Conservation (phyloP, 2,113 vertebrate species). For the Anoura caudifer region DNA sequence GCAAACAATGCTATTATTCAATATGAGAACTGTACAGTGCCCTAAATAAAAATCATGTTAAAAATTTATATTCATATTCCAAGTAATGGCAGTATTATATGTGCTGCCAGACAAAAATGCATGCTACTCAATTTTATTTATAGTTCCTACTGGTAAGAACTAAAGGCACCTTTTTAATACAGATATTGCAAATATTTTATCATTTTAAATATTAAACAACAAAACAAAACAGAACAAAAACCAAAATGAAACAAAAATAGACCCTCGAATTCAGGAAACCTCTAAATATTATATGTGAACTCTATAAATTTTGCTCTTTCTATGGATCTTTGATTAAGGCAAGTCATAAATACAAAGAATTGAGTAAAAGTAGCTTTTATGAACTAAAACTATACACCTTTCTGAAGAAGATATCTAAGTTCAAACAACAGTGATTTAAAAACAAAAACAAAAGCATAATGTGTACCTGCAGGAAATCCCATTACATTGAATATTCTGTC, state of each 20-base stretch:
- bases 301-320: slow-evolving; percentile 38
- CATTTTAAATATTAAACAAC: slow-evolving; percentile 49
- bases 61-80: not conserved
- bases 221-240: slow-evolving; percentile 53
- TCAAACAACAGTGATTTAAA: slow-evolving; percentile 72
- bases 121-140: not conserved
- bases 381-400: slow-evolving; percentile 59
- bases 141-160: slow-evolving; percentile 14
- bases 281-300: slow-evolving; percentile 26
- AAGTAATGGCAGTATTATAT: not conserved
- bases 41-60: not conserved
- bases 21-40: not conserved
- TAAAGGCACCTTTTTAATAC: not conserved
- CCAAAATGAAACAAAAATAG: slow-evolving; percentile 55
- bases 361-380: slow-evolving; percentile 66
- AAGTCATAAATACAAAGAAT: slow-evolving; percentile 62
- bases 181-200: slow-evolving; percentile 25
- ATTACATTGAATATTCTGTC: slow-evolving; percentile 99
- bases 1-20: not conserved
- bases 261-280: slow-evolving; percentile 17
- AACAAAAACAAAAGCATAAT: slow-evolving; percentile 68
- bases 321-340: slow-evolving; percentile 35
- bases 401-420: slow-evolving; percentile 66
- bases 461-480: slow-evolving; percentile 98
- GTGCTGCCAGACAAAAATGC: not conserved